Conservation (phyloP, 2,888 invertebrate species). For the Steinernema scapterisci region DNA sequence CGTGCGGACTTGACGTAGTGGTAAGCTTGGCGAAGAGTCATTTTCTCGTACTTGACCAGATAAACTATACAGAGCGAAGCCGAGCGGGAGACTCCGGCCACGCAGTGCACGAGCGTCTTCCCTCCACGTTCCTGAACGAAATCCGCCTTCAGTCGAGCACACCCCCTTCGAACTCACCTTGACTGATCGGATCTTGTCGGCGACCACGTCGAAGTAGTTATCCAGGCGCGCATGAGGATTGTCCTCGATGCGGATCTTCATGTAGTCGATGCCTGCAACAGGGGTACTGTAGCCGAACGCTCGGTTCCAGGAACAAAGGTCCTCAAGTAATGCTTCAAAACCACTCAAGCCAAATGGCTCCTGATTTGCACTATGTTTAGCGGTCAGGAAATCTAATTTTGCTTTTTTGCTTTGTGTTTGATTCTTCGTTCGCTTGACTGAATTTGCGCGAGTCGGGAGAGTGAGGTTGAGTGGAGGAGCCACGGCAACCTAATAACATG, state of each 20-base stretch:
- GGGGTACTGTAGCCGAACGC: background rate
- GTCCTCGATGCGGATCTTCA: conserved; percentile 79
- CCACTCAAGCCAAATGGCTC: too few relatives aligned
- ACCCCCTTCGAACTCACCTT: conserved; percentile 44
- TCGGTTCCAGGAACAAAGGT: too few relatives aligned
- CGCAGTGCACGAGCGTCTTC: conserved; percentile 82
- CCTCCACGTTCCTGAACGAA: conserved; percentile 70
- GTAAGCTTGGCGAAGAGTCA: conserved; percentile 74
- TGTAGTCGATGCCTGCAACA: conserved; percentile 71
- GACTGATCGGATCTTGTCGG: conserved; percentile 64
- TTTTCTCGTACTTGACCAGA: conserved; percentile 81
- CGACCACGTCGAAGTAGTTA: conserved; percentile 76
- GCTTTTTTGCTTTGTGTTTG: background rate
- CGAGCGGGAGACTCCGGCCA: conserved; percentile 86
- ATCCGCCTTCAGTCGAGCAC: background rate
- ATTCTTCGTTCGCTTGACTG: too few relatives aligned
- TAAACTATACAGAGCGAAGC: conserved; percentile 84
- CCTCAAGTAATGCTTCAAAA: too few relatives aligned
- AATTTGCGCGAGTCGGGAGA: too few relatives aligned
- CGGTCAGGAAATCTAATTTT: background rate
- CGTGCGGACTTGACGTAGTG: conserved; percentile 73
- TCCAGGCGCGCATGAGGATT: conserved; percentile 77
- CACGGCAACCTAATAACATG: background rate
- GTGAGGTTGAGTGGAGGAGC: background rate
- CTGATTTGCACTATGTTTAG: too few relatives aligned